phyloP scores from a whole-genome alignment of 2,113 vertebrate genomes.

The Toxotes chatareus region DNA sequence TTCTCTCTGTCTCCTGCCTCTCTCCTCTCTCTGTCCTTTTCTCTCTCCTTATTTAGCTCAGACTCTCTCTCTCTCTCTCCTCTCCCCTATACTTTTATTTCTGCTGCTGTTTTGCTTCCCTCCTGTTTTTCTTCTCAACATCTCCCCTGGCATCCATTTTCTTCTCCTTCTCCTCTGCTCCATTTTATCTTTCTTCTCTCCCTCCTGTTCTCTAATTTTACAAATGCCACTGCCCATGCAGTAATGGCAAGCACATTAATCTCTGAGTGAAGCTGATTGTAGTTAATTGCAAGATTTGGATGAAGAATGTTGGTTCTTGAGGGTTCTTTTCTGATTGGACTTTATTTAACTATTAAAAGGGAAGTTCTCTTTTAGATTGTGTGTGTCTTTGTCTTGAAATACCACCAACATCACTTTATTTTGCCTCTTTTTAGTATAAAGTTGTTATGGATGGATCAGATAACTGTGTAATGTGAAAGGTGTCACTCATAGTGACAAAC shows the following conservation, averaged over 20 bases:
- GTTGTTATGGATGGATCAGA: neutral
- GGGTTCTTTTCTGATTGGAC: constrained; percentile 11
- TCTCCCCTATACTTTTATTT: neutral
- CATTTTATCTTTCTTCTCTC: neutral
- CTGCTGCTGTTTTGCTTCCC: constrained; percentile 19
- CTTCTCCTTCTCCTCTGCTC: neutral
- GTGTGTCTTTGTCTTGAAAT: constrained; percentile 29
- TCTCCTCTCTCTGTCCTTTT: neutral
- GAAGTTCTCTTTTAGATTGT: constrained; percentile 27
- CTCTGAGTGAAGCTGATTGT: constrained; percentile 16
- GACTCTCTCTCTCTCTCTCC: neutral
- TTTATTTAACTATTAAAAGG: constrained; percentile 69
- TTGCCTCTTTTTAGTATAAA: neutral
- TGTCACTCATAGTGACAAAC: neutral
- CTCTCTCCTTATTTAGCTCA: neutral
- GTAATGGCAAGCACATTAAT: constrained; percentile 22
- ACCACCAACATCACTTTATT: neutral
- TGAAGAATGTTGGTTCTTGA: constrained; percentile 27
- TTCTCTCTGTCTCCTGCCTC: constrained; percentile 42
- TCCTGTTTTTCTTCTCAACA: neutral
- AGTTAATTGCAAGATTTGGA: constrained; percentile 2
- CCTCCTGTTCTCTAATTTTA: neutral
- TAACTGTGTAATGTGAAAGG: neutral
- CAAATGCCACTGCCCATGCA: constrained; percentile 15
- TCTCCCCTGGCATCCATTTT: neutral